Percentiles rank a stretch among this genome's conserved stretches.
phyloP scores from a whole-genome alignment of 2,797 vertebrate genomes.

The Sparus aurata region DNA sequence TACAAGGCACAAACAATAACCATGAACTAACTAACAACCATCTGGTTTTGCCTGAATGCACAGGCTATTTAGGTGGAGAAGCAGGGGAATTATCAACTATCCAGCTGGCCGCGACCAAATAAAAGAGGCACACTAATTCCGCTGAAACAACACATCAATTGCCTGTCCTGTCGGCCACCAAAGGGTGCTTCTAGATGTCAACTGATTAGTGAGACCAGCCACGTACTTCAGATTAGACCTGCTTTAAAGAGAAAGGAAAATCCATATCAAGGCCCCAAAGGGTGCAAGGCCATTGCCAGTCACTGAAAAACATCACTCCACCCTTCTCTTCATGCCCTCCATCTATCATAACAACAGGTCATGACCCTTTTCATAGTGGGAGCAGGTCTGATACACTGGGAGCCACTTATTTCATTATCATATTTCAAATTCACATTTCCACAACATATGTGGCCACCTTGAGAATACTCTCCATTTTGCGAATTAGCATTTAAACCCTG shows the following conservation, averaged over 20 bases:
- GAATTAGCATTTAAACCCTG: conserved; percentile 72
- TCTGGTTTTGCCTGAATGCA: conserved; percentile 24
- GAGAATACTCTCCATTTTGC: conserved; percentile 60
- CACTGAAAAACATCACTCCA: conserved; percentile 19
- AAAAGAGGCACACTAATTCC: conserved; percentile 72
- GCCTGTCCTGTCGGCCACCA: conserved; percentile 61
- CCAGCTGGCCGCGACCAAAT: conserved; percentile 72
- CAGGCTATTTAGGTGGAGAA: conserved; percentile 26
- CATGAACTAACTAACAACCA: conserved; percentile 29
- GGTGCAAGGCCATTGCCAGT: conserved; percentile 34
- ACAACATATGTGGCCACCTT: conserved; percentile 60
- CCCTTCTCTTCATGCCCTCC: conserved; percentile 29
- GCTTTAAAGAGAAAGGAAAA: conserved; percentile 51
- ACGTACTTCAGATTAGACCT: conserved; percentile 52
- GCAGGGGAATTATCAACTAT: conserved; percentile 60
- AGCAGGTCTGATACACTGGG: conserved; percentile 36
- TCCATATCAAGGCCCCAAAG: conserved; percentile 49
- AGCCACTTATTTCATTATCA: conserved; percentile 67
- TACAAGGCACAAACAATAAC: conserved; percentile 39
- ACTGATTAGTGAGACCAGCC: conserved; percentile 66
- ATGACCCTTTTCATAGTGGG: conserved; percentile 42
- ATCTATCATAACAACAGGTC: conserved; percentile 54
- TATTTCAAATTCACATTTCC: conserved; percentile 65
- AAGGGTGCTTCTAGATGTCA: conserved; percentile 71
- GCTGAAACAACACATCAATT: conserved; percentile 71